A percentile compares a stretch with the other conserved stretches of the same genome.
phyloP scores from a whole-genome alignment of 2,113 vertebrate species.

The Diadophis punctatus region DNA sequence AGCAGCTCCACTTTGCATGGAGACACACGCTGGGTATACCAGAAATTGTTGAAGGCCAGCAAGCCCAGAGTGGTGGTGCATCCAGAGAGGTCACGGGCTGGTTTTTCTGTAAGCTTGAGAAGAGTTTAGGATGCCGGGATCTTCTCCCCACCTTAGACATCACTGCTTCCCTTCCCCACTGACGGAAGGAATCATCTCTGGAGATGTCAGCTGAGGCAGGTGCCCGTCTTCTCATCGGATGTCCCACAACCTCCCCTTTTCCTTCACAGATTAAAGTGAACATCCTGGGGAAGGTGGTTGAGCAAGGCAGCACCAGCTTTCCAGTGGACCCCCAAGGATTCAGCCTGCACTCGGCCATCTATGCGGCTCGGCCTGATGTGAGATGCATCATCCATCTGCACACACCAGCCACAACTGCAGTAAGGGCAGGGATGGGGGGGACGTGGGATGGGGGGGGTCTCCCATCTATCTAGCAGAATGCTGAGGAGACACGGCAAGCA shows the following conservation, averaged over 20 bases:
- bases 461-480: not conserved
- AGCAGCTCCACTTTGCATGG: not conserved
- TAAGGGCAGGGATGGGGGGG: slow-evolving; percentile 46
- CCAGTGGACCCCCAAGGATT: slow-evolving; percentile 78
- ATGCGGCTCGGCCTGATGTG: slow-evolving; percentile 85
- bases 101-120: not conserved
- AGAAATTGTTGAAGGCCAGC: not conserved
- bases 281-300: slow-evolving; percentile 89
- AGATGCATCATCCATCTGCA: slow-evolving; percentile 88
- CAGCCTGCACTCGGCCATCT: slow-evolving; percentile 90
- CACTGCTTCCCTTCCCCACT: not conserved
- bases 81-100: not conserved
- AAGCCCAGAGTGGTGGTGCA: too few relatives aligned
- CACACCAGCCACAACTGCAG: slow-evolving; percentile 85
- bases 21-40: not conserved
- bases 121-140: not conserved
- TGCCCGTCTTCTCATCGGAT: not conserved
- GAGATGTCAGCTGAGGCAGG: not conserved
- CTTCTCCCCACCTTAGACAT: not conserved
- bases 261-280: slow-evolving; percentile 91
- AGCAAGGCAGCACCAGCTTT: slow-evolving; percentile 87
- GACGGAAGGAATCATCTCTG: not conserved
- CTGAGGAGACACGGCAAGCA: not conserved
- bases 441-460: not conserved
- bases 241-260: accelerated